These are phyloP conservation scores for Metopia argyrocephala DNA, from an alignment of 2,888 invertebrate species.

Conservation along the genomic window DNA sequence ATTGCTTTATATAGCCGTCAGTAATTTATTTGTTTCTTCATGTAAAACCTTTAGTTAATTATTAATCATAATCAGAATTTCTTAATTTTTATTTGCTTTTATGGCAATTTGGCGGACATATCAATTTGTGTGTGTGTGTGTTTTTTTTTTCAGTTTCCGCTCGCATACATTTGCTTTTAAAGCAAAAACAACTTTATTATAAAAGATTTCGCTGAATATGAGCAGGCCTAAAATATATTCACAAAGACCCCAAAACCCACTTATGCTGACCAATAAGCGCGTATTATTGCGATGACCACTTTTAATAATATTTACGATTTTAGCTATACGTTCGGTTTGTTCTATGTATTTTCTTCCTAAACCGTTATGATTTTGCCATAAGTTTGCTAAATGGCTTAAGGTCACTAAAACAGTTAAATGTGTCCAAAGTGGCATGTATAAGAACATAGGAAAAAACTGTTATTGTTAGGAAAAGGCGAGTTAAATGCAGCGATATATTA, in stretches of 20 bases:
- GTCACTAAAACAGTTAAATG: slow-evolving; percentile 44
- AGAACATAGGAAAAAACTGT: slow-evolving; percentile 6
- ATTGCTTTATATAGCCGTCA: background rate
- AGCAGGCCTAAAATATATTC: background rate
- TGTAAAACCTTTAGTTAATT: background rate
- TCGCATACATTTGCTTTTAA: background rate
- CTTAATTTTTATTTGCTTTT: background rate
- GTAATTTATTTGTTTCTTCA: background rate
- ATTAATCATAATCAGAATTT: background rate
- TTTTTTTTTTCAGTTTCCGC: background rate
- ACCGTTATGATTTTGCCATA: background rate
- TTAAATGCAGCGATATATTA: background rate
- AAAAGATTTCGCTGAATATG: background rate
- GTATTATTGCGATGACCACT: slow-evolving; percentile 1
- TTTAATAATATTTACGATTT: background rate
- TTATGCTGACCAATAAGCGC: background rate
- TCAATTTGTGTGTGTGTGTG: background rate
- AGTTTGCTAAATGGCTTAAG: slow-evolving; percentile 41
- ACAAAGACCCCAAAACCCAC: background rate
- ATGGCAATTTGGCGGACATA: background rate
- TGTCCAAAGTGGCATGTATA: background rate
- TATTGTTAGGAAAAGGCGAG: background rate
- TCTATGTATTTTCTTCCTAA: background rate
- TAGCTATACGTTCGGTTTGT: background rate
- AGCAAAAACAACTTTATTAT: background rate